phyloP scores from a whole-genome alignment of 2,113 vertebrate species.

The Odontesthes bonariensis region DNA sequence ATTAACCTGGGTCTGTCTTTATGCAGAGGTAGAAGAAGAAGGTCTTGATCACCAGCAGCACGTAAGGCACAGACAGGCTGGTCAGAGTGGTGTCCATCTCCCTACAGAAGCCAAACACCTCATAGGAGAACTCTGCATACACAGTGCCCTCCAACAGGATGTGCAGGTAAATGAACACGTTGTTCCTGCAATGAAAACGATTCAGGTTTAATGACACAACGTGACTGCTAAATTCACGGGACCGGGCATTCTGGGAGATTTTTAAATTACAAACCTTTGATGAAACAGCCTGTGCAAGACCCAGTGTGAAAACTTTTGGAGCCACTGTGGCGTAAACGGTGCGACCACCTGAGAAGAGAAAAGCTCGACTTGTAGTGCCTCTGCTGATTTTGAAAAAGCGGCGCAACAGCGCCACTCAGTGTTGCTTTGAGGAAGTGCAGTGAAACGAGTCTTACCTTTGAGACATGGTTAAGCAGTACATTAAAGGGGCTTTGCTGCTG shows the following conservation, averaged over 20 bases:
- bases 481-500: constrained; percentile 76
- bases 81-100: constrained; percentile 86
- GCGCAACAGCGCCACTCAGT: constrained; percentile 16
- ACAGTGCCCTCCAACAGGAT: constrained; percentile 86
- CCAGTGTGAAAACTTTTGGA: constrained; percentile 78
- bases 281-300: constrained; percentile 87
- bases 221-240: background rate
- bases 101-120: constrained; percentile 89
- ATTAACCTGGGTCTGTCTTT: constrained; percentile 86
- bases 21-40: constrained; percentile 89
- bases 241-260: background rate
- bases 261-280: constrained; percentile 82
- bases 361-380: background rate
- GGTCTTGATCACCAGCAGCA: constrained; percentile 85
- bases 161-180: constrained; percentile 88
- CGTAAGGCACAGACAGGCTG: constrained; percentile 88
- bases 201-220: background rate
- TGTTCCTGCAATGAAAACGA: constrained; percentile 81
- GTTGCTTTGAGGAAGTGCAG: background rate
- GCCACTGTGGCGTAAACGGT: constrained; percentile 81
- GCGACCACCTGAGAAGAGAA: constrained; percentile 78
- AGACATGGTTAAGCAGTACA: constrained; percentile 34
- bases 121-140: constrained; percentile 90
- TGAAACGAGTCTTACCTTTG: constrained; percentile 65
- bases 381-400: background rate